phyloP scores from a whole-genome alignment of 2,888 invertebrate genomes.

The Polyommatus icarus region DNA sequence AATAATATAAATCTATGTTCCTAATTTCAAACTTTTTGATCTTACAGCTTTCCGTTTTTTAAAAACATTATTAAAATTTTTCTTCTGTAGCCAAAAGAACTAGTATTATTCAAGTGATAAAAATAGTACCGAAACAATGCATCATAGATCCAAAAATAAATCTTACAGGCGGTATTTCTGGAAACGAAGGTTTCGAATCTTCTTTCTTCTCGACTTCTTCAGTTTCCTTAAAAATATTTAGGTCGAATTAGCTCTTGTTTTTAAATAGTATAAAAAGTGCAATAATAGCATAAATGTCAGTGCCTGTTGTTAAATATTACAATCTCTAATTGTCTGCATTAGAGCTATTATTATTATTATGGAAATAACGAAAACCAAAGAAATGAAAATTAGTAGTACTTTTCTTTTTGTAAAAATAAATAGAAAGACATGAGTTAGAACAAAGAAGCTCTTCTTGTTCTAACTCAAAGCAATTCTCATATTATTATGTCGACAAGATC shows the following conservation, averaged over 20 bases:
- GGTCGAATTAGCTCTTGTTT: neutral
- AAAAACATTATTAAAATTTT: neutral
- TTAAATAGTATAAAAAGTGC: neutral
- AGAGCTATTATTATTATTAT: too few relatives aligned
- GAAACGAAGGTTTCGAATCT: constrained; percentile 3
- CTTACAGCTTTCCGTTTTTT: neutral
- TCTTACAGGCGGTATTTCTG: constrained; percentile 25
- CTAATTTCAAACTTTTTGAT: too few relatives aligned
- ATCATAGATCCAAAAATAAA: constrained; percentile 1
- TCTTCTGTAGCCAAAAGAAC: neutral
- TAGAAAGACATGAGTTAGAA: neutral
- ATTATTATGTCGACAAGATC: too few relatives aligned
- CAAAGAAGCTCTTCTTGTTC: neutral
- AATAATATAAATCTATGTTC: too few relatives aligned
- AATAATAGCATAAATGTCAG: neutral
- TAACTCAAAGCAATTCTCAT: too few relatives aligned
- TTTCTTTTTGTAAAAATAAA: too few relatives aligned
- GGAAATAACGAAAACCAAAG: too few relatives aligned
- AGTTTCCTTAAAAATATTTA: neutral
- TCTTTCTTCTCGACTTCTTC: neutral
- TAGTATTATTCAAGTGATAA: neutral
- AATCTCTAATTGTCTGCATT: too few relatives aligned
- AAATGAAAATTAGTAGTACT: too few relatives aligned
- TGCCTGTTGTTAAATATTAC: neutral
- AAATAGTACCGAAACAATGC: neutral